Percentiles rank a stretch among this genome's conserved stretches.
Conservation (phyloP, 2,888 invertebrate genomes). For the Drosophila aldrichi region DNA sequence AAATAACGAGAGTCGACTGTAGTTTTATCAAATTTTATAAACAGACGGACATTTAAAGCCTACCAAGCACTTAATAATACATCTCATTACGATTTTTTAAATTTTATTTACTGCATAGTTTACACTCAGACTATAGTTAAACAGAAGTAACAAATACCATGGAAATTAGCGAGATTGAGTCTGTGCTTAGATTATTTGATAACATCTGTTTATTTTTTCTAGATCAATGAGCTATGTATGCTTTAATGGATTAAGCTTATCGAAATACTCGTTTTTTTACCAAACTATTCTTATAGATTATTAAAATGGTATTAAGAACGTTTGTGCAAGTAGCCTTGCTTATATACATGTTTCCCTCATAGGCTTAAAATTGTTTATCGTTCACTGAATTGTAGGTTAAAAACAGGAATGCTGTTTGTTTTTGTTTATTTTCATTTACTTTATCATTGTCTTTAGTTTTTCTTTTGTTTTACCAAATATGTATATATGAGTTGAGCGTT, state of each 20-base stretch:
- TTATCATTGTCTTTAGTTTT: background rate
- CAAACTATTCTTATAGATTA: conserved; percentile 1
- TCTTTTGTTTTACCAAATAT: background rate
- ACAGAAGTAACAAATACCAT: background rate
- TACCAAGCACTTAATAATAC: background rate
- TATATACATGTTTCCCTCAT: background rate
- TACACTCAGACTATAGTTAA: background rate
- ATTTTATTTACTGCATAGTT: background rate
- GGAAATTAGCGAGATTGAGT: background rate
- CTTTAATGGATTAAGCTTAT: background rate
- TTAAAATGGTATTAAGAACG: conserved; percentile 5
- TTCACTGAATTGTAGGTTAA: background rate
- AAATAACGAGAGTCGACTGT: too few species aligned
- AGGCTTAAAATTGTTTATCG: background rate
- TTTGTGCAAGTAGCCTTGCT: background rate
- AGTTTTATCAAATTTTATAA: background rate
- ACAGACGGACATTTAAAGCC: background rate
- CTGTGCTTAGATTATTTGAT: background rate
- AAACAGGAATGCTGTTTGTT: background rate
- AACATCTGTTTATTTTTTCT: background rate
- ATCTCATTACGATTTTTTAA: background rate
- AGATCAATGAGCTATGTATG: background rate
- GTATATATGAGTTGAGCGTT: background rate
- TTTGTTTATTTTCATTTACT: background rate
- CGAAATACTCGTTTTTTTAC: background rate